Conservation (phyloP, 2,113 vertebrate species). For the Takifugu flavidus region DNA sequence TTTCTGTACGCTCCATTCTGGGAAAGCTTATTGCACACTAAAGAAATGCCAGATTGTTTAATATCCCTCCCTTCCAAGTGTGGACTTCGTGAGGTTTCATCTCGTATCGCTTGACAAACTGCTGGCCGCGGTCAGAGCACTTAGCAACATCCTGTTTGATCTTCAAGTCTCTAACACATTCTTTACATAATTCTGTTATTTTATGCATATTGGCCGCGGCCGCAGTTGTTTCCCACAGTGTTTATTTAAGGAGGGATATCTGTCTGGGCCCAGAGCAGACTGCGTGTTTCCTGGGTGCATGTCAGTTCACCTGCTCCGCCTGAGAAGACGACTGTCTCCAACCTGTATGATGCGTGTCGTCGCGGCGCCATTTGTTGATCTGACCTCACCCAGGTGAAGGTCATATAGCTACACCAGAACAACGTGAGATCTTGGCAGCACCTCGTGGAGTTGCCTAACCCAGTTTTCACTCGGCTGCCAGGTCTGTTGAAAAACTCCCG, state of each 20-base stretch:
- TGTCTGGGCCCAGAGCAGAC: constrained; percentile 34
- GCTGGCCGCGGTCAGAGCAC: constrained; percentile 38
- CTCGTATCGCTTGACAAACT: constrained; percentile 39
- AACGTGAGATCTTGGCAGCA: too few species aligned
- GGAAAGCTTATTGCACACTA: constrained; percentile 5
- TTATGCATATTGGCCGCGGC: constrained; percentile 55
- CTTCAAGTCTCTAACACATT: constrained; percentile 53
- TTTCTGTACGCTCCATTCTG: constrained; percentile 15
- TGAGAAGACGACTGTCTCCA: constrained; percentile 36
- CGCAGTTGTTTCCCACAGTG: constrained; percentile 47
- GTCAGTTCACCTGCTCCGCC: constrained; percentile 56
- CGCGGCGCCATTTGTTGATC: constrained; percentile 28
- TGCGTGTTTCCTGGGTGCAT: constrained; percentile 29
- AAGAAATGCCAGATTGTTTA: constrained; percentile 19
- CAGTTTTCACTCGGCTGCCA: too few species aligned
- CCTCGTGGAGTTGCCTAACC: too few species aligned
- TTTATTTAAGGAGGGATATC: constrained; percentile 61
- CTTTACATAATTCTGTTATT: constrained; percentile 56
- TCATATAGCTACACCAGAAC: not conserved
- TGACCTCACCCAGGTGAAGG: constrained; percentile 7
- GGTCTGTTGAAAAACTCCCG: too few species aligned
- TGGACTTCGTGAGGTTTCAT: constrained; percentile 18
- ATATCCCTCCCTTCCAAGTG: constrained; percentile 19
- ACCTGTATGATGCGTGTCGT: constrained; percentile 4
- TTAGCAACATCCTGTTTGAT: constrained; percentile 61